A percentile compares a stretch with the other conserved stretches of the same genome.
Conservation (phyloP, 2,113 vertebrate species). For the Deroptyus accipitrinus region DNA sequence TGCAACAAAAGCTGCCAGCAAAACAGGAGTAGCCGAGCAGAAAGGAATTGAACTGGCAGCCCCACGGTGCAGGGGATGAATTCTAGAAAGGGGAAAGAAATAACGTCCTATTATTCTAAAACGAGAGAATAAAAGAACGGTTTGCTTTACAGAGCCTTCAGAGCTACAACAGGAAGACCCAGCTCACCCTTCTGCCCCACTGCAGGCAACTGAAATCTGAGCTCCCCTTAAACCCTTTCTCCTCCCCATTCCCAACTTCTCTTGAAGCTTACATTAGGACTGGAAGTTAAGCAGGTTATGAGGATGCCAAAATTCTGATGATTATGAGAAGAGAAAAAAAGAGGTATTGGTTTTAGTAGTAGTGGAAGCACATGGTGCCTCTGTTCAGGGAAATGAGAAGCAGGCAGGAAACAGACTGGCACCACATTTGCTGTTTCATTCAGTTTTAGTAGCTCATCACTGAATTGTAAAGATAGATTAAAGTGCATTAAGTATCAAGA, state of each 20-base stretch:
- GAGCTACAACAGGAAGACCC: neutral
- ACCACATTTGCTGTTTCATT: neutral
- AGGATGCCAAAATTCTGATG: neutral
- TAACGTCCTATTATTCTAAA: neutral
- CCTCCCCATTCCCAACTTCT: neutral
- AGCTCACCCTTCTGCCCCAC: neutral
- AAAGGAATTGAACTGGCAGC: constrained; percentile 38
- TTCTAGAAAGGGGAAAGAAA: neutral
- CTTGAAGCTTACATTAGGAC: neutral
- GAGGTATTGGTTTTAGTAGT: neutral
- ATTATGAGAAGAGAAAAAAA: neutral
- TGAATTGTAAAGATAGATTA: neutral
- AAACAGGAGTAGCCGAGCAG: constrained; percentile 29
- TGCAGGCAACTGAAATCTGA: neutral
- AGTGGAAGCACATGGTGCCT: neutral
- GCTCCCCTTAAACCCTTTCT: neutral
- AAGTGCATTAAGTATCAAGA: neutral
- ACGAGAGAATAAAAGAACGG: neutral
- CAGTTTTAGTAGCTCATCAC: neutral
- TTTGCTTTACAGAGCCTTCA: neutral
- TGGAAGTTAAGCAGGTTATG: neutral
- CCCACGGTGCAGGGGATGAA: neutral
- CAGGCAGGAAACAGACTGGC: neutral
- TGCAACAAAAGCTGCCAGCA: constrained; percentile 13
- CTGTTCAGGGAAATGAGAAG: neutral